phyloP scores from a whole-genome alignment of 2,888 invertebrate species.

The Macrophya annulata region DNA sequence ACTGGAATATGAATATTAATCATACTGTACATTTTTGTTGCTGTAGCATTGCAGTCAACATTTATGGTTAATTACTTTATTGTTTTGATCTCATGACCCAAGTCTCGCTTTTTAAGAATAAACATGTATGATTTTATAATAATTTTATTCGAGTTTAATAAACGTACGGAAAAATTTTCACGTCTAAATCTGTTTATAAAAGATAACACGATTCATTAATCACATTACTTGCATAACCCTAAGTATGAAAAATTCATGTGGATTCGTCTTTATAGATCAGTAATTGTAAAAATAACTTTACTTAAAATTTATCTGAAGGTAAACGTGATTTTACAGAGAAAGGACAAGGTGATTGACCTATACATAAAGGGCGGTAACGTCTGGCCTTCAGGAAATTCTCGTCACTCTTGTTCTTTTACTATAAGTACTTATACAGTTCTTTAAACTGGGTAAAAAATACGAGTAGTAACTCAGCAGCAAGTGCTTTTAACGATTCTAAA shows the following conservation, averaged over 20 bases:
- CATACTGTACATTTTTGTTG: not conserved
- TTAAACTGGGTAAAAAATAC: not conserved
- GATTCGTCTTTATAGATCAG: not conserved
- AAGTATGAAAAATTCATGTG: not conserved
- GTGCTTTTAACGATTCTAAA: not conserved
- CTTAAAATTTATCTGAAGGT: not conserved
- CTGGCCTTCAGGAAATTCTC: constrained; percentile 7
- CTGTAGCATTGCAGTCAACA: not conserved
- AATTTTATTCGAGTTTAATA: too few species aligned
- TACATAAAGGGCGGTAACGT: not conserved
- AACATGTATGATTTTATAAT: not conserved
- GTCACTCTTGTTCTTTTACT: not conserved
- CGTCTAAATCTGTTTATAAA: not conserved
- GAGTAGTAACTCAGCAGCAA: not conserved
- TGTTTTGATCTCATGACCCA: not conserved
- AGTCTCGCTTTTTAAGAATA: not conserved
- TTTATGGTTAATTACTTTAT: not conserved
- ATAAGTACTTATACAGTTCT: not conserved
- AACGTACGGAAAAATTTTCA: not conserved
- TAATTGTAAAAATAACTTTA: not conserved
- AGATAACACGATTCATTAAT: not conserved
- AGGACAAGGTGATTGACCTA: not conserved
- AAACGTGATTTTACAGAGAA: not conserved
- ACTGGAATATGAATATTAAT: not conserved
- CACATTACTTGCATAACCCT: not conserved